Evolutionary conservation across 2,113 vertebrate genomes (phyloP), one percentile per base, ranked within the genome.

Genomic region (Phycodurus eques): DNA sequence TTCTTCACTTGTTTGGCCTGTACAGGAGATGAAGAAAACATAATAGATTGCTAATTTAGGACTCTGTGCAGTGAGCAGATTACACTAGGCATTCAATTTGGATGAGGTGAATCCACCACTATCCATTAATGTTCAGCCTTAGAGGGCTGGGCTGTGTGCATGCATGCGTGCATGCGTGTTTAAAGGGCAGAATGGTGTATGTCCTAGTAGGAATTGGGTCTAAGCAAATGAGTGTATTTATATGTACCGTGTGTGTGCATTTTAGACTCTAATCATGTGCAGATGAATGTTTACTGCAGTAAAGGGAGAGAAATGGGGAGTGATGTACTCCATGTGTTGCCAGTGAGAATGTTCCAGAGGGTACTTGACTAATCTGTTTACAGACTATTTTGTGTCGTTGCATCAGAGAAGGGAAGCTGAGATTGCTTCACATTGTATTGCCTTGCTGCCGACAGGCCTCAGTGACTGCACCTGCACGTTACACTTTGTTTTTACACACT

Each of bases 251-350:
- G 33, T 76, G 72, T 80, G 73, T 73, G 64, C 63, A 17, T 70
- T 75, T 72, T 71, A 68, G 78, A 76, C 79, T 84, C 72, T 91
- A 89, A 91, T 89, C 54, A 53, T 83, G 62, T 64, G 85, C 91
- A 92, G 90, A 90, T 90, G 87, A 80, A 70, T 86, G 83, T 88
- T 90, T 90, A 82, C 82, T 85, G 73, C 81, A 74, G 83, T 82
- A 88, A 87, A 89, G 85, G 65, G 81, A 89, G 88, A 88, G 80
- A 35, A 68, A 65, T 78, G 87, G 87, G 83, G 88, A 84, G 77
- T 76, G 89, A 89, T 92, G 83, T 70, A 60, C 77, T 88, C 89
- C 86, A 91, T 90, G 86, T 91, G 89, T 85, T 78, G 69, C 67
- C 62, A 67, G 76, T 60, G 76, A 75, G 65, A 62, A 62, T 11